Conservation (phyloP, 1,140 invertebrate genomes). For the Lethrus apterus region DNA sequence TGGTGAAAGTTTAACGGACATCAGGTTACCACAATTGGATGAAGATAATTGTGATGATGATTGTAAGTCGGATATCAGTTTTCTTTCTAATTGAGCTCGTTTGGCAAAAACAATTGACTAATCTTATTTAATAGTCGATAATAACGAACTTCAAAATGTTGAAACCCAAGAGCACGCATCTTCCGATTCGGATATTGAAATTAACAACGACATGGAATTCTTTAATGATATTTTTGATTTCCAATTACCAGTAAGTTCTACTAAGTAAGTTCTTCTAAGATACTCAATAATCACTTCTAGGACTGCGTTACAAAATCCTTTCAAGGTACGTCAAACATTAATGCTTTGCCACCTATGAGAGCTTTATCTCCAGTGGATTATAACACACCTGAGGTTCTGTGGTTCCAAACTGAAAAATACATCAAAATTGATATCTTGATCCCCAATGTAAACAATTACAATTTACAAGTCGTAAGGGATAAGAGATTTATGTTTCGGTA, state of each 20-base stretch:
- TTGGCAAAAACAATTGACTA: background rate
- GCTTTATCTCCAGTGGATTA: slow-evolving; percentile 23
- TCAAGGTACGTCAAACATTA: too few species aligned
- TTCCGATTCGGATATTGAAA: slow-evolving; percentile 1
- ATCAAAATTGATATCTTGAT: slow-evolving; percentile 27
- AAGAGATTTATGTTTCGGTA: slow-evolving; percentile 29
- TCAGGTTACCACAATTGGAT: slow-evolving; percentile 19
- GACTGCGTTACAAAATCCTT: too few species aligned
- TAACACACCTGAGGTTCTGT: slow-evolving; percentile 27
- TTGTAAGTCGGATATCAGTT: too few species aligned
- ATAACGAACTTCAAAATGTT: background rate
- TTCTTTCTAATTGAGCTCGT: background rate
- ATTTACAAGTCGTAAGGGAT: slow-evolving; percentile 19
- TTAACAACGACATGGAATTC: background rate
- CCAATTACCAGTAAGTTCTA: too few species aligned
- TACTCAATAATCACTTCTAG: too few species aligned
- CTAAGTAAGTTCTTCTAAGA: too few species aligned
- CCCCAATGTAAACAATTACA: slow-evolving; percentile 20
- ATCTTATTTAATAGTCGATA: too few species aligned
- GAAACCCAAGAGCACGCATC: background rate
- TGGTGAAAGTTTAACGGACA: slow-evolving; percentile 16
- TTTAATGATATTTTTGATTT: slow-evolving; percentile 2
- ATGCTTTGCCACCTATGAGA: slow-evolving; percentile 23
- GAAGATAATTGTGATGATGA: background rate
- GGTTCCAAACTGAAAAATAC: slow-evolving; percentile 26